Evolutionary conservation across 2,113 vertebrate genomes (phyloP).

Genomic region (Alaudala cheleensis): DNA sequence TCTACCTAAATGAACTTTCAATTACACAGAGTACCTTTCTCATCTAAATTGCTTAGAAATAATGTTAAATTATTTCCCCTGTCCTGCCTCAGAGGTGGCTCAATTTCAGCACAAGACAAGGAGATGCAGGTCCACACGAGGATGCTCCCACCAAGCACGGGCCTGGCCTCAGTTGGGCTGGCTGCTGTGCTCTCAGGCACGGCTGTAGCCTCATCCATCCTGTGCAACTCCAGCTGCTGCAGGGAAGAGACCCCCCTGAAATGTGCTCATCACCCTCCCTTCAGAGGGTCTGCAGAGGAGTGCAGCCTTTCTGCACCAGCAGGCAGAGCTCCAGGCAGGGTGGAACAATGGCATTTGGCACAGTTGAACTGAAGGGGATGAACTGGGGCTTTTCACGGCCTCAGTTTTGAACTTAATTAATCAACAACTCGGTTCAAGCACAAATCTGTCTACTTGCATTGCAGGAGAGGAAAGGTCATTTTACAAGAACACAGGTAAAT

Average conservation of each 20-base stretch:
- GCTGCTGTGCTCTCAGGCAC: background rate
- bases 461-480: background rate
- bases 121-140: background rate
- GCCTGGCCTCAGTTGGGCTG: rapidly evolving
- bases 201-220: rapidly evolving
- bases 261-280: background rate
- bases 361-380: background rate
- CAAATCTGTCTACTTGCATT: background rate
- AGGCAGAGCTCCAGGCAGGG: background rate
- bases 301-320: background rate
- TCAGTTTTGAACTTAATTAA: background rate
- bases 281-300: background rate
- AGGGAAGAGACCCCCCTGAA: background rate
- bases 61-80: background rate
- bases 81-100: background rate
- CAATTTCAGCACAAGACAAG: background rate
- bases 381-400: background rate
- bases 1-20: slow-evolving; percentile 50
- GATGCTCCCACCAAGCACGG: background rate
- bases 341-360: background rate
- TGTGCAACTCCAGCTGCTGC: background rate
- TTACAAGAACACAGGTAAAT: background rate
- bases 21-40: slow-evolving; percentile 20
- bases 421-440: background rate
- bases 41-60: slow-evolving; percentile 16